A percentile compares a stretch with the other conserved stretches of the same genome.
Conservation (phyloP, 2,888 invertebrate genomes). For the Lycaena phlaeas region DNA sequence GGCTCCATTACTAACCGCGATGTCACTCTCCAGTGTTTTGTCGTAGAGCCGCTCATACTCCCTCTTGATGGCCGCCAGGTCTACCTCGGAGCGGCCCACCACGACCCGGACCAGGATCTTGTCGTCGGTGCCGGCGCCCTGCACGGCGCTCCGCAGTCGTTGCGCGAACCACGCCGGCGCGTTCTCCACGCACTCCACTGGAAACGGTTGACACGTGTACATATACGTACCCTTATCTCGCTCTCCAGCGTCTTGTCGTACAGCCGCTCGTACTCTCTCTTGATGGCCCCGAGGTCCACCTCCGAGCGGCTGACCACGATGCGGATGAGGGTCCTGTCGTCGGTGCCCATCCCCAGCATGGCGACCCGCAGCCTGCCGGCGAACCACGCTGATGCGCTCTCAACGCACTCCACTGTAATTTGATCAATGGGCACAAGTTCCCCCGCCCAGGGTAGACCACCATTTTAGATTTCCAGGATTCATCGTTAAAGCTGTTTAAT, state of each 20-base stretch:
- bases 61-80: slow-evolving; percentile 77
- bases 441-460: background rate
- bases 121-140: slow-evolving; percentile 82
- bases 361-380: slow-evolving; percentile 77
- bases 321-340: slow-evolving; percentile 80
- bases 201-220: slow-evolving; percentile 24
- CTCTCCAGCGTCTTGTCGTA: slow-evolving; percentile 79
- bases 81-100: slow-evolving; percentile 77
- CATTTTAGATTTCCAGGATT: no score
- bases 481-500: background rate
- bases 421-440: background rate
- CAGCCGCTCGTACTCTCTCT: slow-evolving; percentile 78
- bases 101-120: slow-evolving; percentile 77
- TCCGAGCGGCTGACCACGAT: slow-evolving; percentile 80
- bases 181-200: slow-evolving; percentile 82
- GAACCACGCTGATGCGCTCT: slow-evolving; percentile 78
- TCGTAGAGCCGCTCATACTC: slow-evolving; percentile 81
- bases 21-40: slow-evolving; percentile 77
- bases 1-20: slow-evolving; percentile 71
- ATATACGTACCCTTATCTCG: slow-evolving; percentile 71
- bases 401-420: slow-evolving; percentile 78
- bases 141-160: slow-evolving; percentile 75
- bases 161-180: slow-evolving; percentile 81
- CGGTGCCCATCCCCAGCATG: slow-evolving; percentile 81
- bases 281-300: slow-evolving; percentile 80